Conservation (phyloP, 2,888 invertebrate species). For the Anthoptus insignis region DNA sequence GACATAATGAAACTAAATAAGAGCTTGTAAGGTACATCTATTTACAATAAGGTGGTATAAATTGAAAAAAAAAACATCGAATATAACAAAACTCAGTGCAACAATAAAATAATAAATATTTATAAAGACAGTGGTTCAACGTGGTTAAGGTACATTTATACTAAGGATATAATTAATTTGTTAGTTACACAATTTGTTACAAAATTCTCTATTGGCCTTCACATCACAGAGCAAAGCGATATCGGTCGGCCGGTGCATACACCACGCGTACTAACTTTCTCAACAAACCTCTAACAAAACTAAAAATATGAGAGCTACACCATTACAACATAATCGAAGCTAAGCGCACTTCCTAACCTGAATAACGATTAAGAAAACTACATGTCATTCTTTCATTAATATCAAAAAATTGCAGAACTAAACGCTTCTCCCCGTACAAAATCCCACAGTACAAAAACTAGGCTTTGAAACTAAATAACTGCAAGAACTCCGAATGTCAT, state of each 20-base stretch:
- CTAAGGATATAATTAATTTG: conserved; percentile 76
- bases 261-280: conserved; percentile 34
- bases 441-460: conserved; percentile 41
- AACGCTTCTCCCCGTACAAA: background rate
- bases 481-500: conserved; percentile 60
- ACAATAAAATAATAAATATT: conserved; percentile 86
- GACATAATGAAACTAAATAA: conserved; percentile 77
- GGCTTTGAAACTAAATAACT: conserved; percentile 52
- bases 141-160: conserved; percentile 80
- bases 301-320: conserved; percentile 35
- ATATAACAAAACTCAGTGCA: conserved; percentile 85
- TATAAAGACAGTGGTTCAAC: conserved; percentile 80
- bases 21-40: conserved; percentile 76
- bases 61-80: conserved; percentile 83
- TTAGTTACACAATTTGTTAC: conserved; percentile 83
- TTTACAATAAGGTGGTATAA: conserved; percentile 83
- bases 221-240: conserved; percentile 84
- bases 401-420: conserved; percentile 32
- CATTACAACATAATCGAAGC: conserved; percentile 22
- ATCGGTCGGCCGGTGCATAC: conserved; percentile 68
- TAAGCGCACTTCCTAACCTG: conserved; percentile 20
- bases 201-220: conserved; percentile 85
- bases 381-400: conserved; percentile 14
- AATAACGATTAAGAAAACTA: conserved; percentile 23
- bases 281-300: conserved; percentile 24